These are phyloP conservation scores for Acanthococcus lagerstroemiae DNA, from an alignment of 2,888 invertebrate species.

Conservation along the genomic window DNA sequence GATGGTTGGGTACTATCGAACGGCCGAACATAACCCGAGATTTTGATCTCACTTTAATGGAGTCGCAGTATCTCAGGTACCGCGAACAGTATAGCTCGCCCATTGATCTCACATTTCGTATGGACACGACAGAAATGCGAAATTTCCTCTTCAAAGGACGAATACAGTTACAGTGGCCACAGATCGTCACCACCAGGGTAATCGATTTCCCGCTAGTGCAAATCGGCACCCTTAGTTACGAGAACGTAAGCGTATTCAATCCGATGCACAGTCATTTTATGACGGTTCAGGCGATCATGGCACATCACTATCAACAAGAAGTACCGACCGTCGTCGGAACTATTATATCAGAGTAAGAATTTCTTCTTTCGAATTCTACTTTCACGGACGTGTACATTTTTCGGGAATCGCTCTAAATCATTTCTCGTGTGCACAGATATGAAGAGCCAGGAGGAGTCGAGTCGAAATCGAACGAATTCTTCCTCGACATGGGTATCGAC, in stretches of 20 bases:
- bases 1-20: slow-evolving; percentile 20
- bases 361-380: not conserved
- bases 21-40: slow-evolving; percentile 21
- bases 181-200: slow-evolving; percentile 36
- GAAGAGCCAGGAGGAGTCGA: slow-evolving; percentile 15
- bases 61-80: slow-evolving; percentile 18
- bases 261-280: slow-evolving; percentile 57
- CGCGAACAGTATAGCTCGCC: slow-evolving; percentile 7
- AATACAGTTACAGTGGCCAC: slow-evolving; percentile 19
- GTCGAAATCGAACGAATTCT: slow-evolving; percentile 16
- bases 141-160: slow-evolving; percentile 16
- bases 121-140: slow-evolving; percentile 19
- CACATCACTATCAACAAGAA: slow-evolving; percentile 54
- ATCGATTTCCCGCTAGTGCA: slow-evolving; percentile 62
- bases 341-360: slow-evolving; percentile 17
- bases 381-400: not conserved
- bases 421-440: not conserved
- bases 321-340: slow-evolving; percentile 11
- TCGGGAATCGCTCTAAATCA: not conserved
- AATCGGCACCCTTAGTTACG: slow-evolving; percentile 56
- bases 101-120: slow-evolving; percentile 7
- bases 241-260: slow-evolving; percentile 60
- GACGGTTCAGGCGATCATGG: slow-evolving; percentile 62
- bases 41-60: slow-evolving; percentile 16
- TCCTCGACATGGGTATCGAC: slow-evolving; percentile 11